Evolutionary conservation across 2,888 invertebrate species (phyloP).

Genomic region (Syrphus vitripennis): DNA sequence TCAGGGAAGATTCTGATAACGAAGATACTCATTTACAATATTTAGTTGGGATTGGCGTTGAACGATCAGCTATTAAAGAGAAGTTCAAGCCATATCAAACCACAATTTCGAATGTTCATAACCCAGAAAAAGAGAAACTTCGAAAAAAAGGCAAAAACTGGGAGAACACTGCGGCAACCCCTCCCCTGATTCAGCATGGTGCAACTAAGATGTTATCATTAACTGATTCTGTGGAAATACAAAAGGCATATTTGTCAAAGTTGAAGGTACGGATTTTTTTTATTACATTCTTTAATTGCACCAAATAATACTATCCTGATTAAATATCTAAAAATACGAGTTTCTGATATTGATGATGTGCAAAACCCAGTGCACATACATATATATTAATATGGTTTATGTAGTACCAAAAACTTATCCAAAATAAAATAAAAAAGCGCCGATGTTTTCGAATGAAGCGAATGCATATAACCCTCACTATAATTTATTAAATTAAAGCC

Average conservation of each 20-base stretch:
- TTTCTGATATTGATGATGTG: too few relatives aligned
- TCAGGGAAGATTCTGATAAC: slow-evolving; percentile 5
- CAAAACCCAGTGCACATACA: too few relatives aligned
- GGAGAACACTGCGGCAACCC: slow-evolving; percentile 80
- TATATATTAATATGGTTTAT: too few relatives aligned
- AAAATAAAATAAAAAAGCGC: too few relatives aligned
- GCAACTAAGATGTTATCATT: slow-evolving; percentile 76
- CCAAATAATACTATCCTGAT: too few relatives aligned
- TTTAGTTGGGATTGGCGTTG: slow-evolving; percentile 75
- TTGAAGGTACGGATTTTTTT: slow-evolving; percentile 75
- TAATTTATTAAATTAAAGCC: too few relatives aligned
- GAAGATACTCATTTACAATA: slow-evolving; percentile 78
- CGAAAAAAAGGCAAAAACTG: slow-evolving; percentile 78
- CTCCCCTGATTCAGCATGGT: slow-evolving; percentile 77
- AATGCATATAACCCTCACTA: too few relatives aligned
- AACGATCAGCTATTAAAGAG: slow-evolving; percentile 69
- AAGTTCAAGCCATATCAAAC: slow-evolving; percentile 79
- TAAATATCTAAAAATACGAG: too few relatives aligned
- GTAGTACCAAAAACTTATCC: too few relatives aligned
- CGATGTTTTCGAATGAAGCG: too few relatives aligned
- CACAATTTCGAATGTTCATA: slow-evolving; percentile 78
- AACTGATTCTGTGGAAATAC: slow-evolving; percentile 78
- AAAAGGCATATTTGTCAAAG: slow-evolving; percentile 76
- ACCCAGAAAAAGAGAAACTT: slow-evolving; percentile 78
- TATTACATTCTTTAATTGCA: too few relatives aligned